Base-by-base conservation (phyloP, 2,888 invertebrate genomes). In the Criorhina ranunculi region DNA sequence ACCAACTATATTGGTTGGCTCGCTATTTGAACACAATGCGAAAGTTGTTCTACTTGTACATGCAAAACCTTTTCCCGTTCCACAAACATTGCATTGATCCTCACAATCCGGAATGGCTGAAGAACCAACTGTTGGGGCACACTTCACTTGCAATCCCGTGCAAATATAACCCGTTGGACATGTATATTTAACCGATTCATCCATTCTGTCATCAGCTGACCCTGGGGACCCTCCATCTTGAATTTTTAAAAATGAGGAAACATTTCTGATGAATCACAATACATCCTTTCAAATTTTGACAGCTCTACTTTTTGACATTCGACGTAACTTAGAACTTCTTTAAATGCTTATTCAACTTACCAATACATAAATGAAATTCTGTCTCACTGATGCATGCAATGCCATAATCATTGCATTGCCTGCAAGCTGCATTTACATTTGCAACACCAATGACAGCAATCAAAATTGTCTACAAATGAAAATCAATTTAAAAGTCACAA, bases 21-120 rank as follows among this genome's bases (percentile, higher is more conserved):
- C 9, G 0, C 46, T 75, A 5, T 33, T 53, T 0, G 35, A 37
- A 44, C 91, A 91, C 4, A 86, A 15, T 0, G 81, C 87, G 29
- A 88, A 90, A 3, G 88, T 88, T 7, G 42, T 89, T 15, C 66
- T 83, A 9, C 89, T 88, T n/a, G 88, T 88, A 70, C 91, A 91
- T 4, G 89, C 76, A 51, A 86, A 89, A 0, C 3, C 5, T 19
- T 33, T 75, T 0, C 31, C 31, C 0, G 9, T 0, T 9, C 33
- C 29, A 24, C 85, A 85, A 24, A 66, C 12, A 7, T 33, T 40
- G 11, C 85, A 85, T 0, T 11, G 3, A 12, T 12, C 17, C 0
- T 7, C 0, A 33, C 73, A 73, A 15, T 3, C 33, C 8, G 35
- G 42, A 4, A 1, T 1, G 0, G 11, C 51, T 0, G 5, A 29